phyloP scores from a whole-genome alignment of 2,797 vertebrate genomes.

The Kryptolebias ocellatus region DNA sequence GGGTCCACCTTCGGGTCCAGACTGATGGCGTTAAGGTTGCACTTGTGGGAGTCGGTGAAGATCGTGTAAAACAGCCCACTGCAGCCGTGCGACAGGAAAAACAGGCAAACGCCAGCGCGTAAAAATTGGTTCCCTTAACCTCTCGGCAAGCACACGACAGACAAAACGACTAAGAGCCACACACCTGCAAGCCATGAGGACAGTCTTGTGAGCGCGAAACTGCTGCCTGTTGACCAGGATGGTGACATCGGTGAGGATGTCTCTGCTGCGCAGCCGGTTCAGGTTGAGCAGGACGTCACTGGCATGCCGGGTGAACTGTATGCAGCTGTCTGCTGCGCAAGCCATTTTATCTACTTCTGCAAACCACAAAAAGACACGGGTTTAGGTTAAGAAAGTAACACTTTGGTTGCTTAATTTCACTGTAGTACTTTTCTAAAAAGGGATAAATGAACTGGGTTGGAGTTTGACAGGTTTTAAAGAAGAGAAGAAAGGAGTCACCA shows the following conservation, averaged over 20 bases:
- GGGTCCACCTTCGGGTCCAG: conserved; percentile 96
- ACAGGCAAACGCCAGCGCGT: background rate
- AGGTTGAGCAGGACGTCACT: conserved; percentile 98
- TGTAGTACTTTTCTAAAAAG: background rate
- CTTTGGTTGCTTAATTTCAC: background rate
- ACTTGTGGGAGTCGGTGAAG: conserved; percentile 98
- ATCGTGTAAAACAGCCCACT: conserved; percentile 98
- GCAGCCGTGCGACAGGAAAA: conserved; percentile 14
- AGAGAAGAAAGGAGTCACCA: conserved; percentile 38
- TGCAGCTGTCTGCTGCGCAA: conserved; percentile 96
- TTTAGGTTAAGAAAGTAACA: background rate
- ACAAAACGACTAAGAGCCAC: conserved; percentile 10
- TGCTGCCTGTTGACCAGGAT: conserved; percentile 96
- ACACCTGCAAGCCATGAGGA: conserved; percentile 99
- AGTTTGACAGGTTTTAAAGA: conserved; percentile 5
- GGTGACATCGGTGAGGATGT: conserved; percentile 97
- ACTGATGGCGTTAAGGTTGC: conserved; percentile 94
- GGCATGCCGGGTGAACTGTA: conserved; percentile 98
- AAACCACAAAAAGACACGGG: conserved; percentile 33
- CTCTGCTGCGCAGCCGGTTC: conserved; percentile 93
- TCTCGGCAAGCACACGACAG: too few relatives aligned
- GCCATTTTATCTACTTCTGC: conserved; percentile 89
- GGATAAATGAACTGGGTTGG: conserved; percentile 9
- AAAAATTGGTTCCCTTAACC: too few relatives aligned
- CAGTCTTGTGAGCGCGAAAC: conserved; percentile 98